Evolutionary conservation across 2,888 invertebrate species (phyloP), one percentile per base, ranked within the genome.

Genomic region (Drosophila trichaetosa): DNA sequence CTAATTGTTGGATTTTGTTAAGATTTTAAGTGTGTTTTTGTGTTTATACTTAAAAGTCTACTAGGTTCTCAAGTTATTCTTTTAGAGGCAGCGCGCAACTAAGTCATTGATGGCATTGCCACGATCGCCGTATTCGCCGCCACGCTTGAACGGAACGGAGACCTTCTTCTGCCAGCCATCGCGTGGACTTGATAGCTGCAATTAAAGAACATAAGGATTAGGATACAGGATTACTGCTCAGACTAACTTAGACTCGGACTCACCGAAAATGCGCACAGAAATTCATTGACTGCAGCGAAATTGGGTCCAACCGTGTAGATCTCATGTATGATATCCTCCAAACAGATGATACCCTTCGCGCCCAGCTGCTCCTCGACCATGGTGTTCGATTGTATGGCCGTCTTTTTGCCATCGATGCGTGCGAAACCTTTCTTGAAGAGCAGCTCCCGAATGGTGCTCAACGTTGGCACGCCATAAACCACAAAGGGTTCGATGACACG

Each of bases 321-420:
- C 76, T 93, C 93, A 67, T 93, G 93, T 13, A 93, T 92, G 27
- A 93, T 91, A 76, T 93, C 93, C 67, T 93, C 93, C 70, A 93
- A 81, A 69, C 93, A 93, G 57, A 93, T 93, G 1, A 93, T 90
- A 16, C 93, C 93, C 66, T 91, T 84, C 0, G 91, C 86, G 5
- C 93, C 93, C 31, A 93, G 74, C 4, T 92, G 79, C 48, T 93
- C 91, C 72, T 93, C 93, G 21, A 93, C 91, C 91, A 93, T 86
- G 2, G 92, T 91, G 70, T 93, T 93, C 1, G 93, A 93, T 66
- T 92, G 92, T 53, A 93, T 93, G 1, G 93, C 86, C 0, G 91
- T 91, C 68, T 92, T 93, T 52, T 92, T 93, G 33, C 87, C 90
- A 31, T 92, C 71, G 10, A 93, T 84, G 31, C 74, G 77, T 0